These are phyloP conservation scores for Anguilla pacifica DNA, from an alignment of 2,797 vertebrate genomes.

Conservation along the genomic window DNA sequence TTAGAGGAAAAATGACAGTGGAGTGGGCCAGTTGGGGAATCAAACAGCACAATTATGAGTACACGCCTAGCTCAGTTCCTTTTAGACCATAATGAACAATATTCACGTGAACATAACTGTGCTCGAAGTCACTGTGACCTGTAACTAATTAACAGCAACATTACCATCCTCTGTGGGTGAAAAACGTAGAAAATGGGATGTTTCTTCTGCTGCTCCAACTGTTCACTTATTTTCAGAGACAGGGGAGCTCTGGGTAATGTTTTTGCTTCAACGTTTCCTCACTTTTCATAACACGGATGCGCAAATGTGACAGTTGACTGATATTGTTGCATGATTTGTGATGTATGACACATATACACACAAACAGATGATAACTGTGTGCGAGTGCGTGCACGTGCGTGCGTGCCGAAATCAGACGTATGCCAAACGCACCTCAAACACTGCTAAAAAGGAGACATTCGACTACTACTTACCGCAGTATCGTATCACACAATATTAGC, in stretches of 20 bases:
- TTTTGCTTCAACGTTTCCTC: background rate
- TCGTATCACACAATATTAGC: constrained; percentile 32
- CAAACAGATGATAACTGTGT: background rate
- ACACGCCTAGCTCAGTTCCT: no score
- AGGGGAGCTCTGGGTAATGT: background rate
- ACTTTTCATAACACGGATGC: background rate
- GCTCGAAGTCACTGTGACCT: background rate
- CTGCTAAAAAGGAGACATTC: background rate
- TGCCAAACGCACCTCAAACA: background rate
- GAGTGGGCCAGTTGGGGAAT: background rate
- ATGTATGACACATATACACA: background rate
- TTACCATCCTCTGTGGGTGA: background rate
- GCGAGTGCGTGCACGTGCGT: no score
- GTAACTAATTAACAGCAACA: background rate
- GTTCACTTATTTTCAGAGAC: background rate
- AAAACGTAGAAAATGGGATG: background rate
- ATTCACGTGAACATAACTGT: background rate
- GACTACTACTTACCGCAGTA: constrained; percentile 5
- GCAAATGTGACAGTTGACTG: background rate
- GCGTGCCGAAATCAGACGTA: background rate
- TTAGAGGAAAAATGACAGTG: no score
- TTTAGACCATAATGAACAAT: no score
- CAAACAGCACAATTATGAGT: background rate
- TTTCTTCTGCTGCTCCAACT: background rate
- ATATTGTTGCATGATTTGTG: background rate